Conservation (phyloP, 2,888 invertebrate genomes). For the Mythimna albipuncta region DNA sequence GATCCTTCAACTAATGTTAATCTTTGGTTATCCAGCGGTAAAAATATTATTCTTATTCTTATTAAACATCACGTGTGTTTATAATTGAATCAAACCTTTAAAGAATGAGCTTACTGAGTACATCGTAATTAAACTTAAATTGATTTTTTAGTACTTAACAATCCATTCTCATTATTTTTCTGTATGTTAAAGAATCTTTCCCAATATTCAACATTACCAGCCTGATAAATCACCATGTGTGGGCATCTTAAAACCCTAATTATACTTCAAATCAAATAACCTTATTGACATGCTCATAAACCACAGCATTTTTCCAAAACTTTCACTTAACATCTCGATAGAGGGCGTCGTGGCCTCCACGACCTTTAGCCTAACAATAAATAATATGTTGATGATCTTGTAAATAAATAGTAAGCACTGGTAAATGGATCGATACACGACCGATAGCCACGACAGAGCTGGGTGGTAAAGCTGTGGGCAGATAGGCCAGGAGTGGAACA, state of each 20-base stretch:
- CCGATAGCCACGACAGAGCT: slow-evolving; percentile 32
- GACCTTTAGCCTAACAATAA: slow-evolving; percentile 62
- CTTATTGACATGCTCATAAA: slow-evolving; percentile 13
- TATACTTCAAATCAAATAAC: slow-evolving; percentile 12
- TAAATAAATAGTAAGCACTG: slow-evolving; percentile 73
- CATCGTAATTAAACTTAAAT: neutral
- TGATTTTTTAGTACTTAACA: neutral
- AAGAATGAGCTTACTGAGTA: too few species aligned
- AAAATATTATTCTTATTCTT: too few species aligned
- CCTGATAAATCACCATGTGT: neutral
- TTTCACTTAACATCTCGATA: slow-evolving; percentile 39
- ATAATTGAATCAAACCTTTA: too few species aligned
- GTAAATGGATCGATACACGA: slow-evolving; percentile 53
- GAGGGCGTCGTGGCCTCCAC: slow-evolving; percentile 20
- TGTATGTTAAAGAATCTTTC: neutral
- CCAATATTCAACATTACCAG: neutral
- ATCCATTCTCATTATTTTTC: neutral
- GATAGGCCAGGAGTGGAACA: neutral
- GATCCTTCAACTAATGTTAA: too few species aligned
- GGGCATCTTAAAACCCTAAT: slow-evolving; percentile 1
- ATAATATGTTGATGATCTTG: slow-evolving; percentile 72
- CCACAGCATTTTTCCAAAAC: slow-evolving; percentile 29
- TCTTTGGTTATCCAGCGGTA: too few species aligned
- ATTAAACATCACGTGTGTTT: too few species aligned
- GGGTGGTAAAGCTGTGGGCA: slow-evolving; percentile 5